Percentiles rank a stretch among this genome's conserved stretches.
These are phyloP conservation scores for Drosophila kepulauana DNA, from an alignment of 1,140 invertebrate genomes.

Conservation along the genomic window DNA sequence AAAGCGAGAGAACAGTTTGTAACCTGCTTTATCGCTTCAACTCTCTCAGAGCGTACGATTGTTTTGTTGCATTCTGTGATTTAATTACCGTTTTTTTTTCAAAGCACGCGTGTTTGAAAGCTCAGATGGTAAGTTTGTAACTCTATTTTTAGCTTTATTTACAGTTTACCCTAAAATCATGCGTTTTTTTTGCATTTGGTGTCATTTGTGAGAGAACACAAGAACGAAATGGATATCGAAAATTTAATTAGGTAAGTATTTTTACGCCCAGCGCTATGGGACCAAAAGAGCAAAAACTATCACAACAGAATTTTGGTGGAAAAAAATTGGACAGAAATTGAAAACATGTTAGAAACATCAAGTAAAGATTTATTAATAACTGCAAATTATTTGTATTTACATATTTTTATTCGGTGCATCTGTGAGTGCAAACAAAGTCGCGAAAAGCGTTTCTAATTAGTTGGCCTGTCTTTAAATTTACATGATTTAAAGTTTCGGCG, in stretches of 20 bases:
- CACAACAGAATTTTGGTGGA: not conserved
- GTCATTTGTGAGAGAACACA: conserved; percentile 12
- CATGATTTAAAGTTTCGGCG: conserved; percentile 13
- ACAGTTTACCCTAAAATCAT: conserved; percentile 10
- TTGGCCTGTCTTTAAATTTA: conserved; percentile 21
- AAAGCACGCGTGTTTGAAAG: not conserved
- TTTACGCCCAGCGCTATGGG: conserved; percentile 14
- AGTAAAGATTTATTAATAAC: conserved; percentile 13
- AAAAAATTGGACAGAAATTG: conserved; percentile 17
- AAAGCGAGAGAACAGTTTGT: not conserved
- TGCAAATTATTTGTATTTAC: not conserved
- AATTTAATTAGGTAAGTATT: conserved; percentile 13
- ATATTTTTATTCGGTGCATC: conserved; percentile 10
- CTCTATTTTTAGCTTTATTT: conserved; percentile 9
- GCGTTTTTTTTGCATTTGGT: not conserved
- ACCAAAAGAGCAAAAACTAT: not conserved
- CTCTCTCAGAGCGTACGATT: conserved; percentile 14
- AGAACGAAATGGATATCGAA: conserved; percentile 13
- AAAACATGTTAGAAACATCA: conserved; percentile 6
- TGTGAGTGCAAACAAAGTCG: conserved; percentile 12
- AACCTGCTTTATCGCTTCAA: not conserved
- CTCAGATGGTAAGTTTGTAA: not conserved
- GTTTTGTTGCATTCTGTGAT: conserved; percentile 19
- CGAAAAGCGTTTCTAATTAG: conserved; percentile 20
- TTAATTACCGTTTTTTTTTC: conserved; percentile 23